Conservation (phyloP, 2,797 vertebrate genomes). For the Heterohyrax brucei region DNA sequence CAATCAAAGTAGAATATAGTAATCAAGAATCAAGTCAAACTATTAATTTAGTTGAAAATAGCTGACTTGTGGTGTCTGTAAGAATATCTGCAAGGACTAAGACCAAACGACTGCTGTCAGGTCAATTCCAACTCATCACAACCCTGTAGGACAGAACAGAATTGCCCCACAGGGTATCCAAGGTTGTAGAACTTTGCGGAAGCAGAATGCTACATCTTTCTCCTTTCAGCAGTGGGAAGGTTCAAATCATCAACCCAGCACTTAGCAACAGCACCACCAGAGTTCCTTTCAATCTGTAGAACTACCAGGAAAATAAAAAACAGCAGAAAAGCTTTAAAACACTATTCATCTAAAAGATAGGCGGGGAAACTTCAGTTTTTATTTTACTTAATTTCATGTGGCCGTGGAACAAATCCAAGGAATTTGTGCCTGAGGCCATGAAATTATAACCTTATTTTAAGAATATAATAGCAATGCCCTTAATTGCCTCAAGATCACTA, state of each 20-base stretch:
- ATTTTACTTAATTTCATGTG: conserved; percentile 56
- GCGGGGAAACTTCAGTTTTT: conserved; percentile 26
- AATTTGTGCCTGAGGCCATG: neutral
- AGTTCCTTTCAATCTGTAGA: neutral
- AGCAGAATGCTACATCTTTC: no score
- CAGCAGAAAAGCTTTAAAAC: conserved; percentile 40
- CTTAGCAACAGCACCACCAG: no score
- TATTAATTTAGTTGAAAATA: conserved; percentile 56
- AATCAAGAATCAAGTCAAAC: conserved; percentile 47
- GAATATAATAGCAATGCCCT: conserved; percentile 1
- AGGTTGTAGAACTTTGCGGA: no score
- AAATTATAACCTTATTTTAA: conserved; percentile 61
- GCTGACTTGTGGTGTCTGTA: conserved; percentile 31
- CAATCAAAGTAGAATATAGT: conserved; percentile 40
- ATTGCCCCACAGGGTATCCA: no score
- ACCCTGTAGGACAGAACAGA: no score
- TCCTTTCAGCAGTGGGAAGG: no score
- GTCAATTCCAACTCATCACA: no score
- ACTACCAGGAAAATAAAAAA: conserved; percentile 61
- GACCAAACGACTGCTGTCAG: neutral
- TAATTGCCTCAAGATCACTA: neutral
- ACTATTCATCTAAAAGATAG: conserved; percentile 51
- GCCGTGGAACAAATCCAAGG: neutral
- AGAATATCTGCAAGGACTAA: conserved; percentile 34
- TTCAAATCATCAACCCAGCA: no score